Base-by-base conservation (phyloP, 2,888 invertebrate species). In the Trichacis sp. region DNA sequence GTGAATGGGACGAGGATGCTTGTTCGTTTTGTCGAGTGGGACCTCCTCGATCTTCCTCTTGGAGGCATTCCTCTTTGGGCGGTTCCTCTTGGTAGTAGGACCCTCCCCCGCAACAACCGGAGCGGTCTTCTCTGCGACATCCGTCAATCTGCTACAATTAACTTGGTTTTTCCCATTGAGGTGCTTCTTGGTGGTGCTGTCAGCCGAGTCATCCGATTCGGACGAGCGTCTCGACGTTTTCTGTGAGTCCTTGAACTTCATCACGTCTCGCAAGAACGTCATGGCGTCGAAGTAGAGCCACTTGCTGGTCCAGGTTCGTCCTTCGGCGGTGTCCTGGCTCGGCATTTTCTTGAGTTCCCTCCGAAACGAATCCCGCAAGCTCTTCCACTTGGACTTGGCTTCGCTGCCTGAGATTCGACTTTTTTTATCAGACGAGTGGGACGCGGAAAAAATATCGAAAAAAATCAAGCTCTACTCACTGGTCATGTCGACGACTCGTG, bases 401-500 rank as follows among this genome's bases (percentile, higher is more conserved):
- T 67, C 67, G 36, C 60, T 67, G 48, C 67, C 67, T 67, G 38
- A 1, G 57, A 61, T 9, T 40, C n/a, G n/a, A n/a, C n/a, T n/a
- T n/a, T n/a, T n/a, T n/a, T n/a, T n/a, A n/a, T n/a, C n/a, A n/a
- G n/a, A n/a, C n/a, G n/a, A n/a, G n/a, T n/a, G n/a, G n/a, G n/a
- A n/a, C n/a, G n/a, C n/a, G n/a, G n/a, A n/a, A n/a, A n/a, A n/a
- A n/a, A n/a, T n/a, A n/a, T n/a, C n/a, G n/a, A n/a, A n/a, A n/a
- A n/a, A n/a, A n/a, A n/a, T n/a, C n/a, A n/a, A n/a, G n/a, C n/a
- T 50, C 11, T 62, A 68, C 67, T 68, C 36, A 68, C 67, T 68
- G 24, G 42, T 68, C 67, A 68, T 68, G 36, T 68, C 57, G 48
- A 68, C 60, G 18, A 48, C 64, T 63, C 51, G 59, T 63, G 67